Conservation (phyloP, 30 jellyfish, hydroid and myxozoan species). For the Hydractinia echinata region DNA sequence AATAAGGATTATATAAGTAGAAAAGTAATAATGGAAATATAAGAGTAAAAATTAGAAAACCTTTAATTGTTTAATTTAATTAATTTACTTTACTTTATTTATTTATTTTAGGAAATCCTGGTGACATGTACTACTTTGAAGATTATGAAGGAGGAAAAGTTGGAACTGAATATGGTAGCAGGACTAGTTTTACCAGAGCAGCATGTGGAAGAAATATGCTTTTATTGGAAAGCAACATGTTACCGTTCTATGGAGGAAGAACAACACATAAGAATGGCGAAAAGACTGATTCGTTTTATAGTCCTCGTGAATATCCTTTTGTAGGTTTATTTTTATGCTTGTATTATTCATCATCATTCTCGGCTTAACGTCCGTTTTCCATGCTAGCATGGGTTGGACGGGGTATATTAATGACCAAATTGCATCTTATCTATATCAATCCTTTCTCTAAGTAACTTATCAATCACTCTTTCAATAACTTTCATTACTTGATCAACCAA, state of each 20-base stretch:
- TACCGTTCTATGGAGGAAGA: constrained; percentile 9
- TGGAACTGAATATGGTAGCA: constrained; percentile 21
- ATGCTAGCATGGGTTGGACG: too few relatives aligned
- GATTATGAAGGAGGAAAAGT: constrained; percentile 16
- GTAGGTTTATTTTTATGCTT: constrained; percentile 6
- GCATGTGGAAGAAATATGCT: constrained; percentile 25
- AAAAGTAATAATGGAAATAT: too few relatives aligned
- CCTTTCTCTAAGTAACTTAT: too few relatives aligned
- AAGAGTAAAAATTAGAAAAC: too few relatives aligned
- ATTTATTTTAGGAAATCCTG: background rate
- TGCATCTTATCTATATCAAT: too few relatives aligned
- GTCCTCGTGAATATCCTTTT: background rate
- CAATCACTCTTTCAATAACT: too few relatives aligned
- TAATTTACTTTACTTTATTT: background rate
- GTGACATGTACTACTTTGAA: constrained; percentile 15
- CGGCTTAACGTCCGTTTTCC: too few relatives aligned
- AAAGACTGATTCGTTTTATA: background rate
- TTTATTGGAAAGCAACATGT: background rate
- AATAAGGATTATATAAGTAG: too few relatives aligned
- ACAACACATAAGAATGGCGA: constrained; percentile 1
- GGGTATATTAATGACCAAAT: too few relatives aligned
- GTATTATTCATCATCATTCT: background rate
- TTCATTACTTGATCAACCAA: too few relatives aligned
- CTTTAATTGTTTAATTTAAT: too few relatives aligned
- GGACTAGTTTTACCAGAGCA: background rate